Conservation (phyloP, 2,888 invertebrate species). For the Ophion costatus region DNA sequence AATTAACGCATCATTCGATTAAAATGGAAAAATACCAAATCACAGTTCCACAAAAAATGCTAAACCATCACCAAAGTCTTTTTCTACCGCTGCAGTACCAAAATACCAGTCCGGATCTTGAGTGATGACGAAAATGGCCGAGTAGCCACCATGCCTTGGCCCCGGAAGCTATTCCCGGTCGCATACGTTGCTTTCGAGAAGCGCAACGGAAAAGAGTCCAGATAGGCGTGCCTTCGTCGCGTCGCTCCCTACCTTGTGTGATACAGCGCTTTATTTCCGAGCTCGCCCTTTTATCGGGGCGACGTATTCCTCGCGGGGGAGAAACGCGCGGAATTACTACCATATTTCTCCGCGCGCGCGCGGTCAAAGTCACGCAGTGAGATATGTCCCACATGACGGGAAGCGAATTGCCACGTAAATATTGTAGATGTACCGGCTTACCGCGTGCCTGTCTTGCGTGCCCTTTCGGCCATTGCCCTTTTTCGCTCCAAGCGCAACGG, state of each 20-base stretch:
- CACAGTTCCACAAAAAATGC: too few species aligned
- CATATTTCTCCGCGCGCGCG: conserved; percentile 64
- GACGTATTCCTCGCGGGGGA: conserved; percentile 18
- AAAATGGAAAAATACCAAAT: too few species aligned
- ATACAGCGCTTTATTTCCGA: not conserved
- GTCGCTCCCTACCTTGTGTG: not conserved
- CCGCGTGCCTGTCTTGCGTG: not conserved
- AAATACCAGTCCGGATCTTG: not conserved
- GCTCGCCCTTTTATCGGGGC: conserved; percentile 29
- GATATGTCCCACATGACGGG: conserved; percentile 68
- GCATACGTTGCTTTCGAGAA: not conserved
- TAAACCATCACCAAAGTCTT: too few species aligned
- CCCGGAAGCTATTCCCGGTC: not conserved
- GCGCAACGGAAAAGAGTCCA: not conserved
- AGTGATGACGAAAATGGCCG: too few species aligned
- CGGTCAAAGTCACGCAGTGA: conserved; percentile 47
- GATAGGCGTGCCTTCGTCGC: not conserved
- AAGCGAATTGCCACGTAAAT: conserved; percentile 76
- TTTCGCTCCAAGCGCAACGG: not conserved
- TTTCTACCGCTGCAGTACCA: not conserved
- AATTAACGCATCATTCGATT: too few species aligned
- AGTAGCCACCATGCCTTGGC: too few species aligned
- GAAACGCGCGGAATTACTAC: conserved; percentile 59
- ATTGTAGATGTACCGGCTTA: conserved; percentile 70
- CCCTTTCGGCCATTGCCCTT: not conserved